phyloP scores from a whole-genome alignment of 1,140 invertebrate species.

The Agraylea sexmaculata region DNA sequence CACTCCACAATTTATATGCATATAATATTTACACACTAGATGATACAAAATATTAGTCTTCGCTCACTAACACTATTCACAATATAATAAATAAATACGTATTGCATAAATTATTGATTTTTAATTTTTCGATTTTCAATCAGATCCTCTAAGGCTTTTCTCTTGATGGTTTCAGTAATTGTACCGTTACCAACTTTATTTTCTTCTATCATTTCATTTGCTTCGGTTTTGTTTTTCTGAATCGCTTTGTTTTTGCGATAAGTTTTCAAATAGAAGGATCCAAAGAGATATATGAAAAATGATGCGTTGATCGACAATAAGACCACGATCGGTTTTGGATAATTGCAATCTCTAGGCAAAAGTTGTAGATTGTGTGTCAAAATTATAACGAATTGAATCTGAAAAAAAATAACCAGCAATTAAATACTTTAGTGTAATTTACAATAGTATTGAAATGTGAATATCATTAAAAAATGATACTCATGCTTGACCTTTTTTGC shows the following conservation, averaged over 20 bases:
- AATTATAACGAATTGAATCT: slow-evolving; percentile 66
- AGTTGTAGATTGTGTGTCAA: slow-evolving; percentile 49
- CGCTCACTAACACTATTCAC: background rate
- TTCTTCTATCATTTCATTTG: background rate
- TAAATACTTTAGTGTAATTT: no score
- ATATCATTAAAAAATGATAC: background rate
- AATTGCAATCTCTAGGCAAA: slow-evolving; percentile 43
- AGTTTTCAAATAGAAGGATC: slow-evolving; percentile 61
- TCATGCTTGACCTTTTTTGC: background rate
- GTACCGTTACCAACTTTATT: background rate
- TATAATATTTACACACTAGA: no score
- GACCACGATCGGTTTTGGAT: slow-evolving; percentile 45
- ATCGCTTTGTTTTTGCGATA: slow-evolving; percentile 38
- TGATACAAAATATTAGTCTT: background rate
- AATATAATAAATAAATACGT: background rate
- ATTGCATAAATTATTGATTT: background rate
- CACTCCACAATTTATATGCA: no score
- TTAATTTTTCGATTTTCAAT: background rate
- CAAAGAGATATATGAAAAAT: slow-evolving; percentile 70
- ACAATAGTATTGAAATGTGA: background rate
- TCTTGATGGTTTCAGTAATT: background rate
- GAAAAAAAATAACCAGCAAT: slow-evolving; percentile 20
- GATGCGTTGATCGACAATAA: slow-evolving; percentile 56
- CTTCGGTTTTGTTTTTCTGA: slow-evolving; percentile 2
- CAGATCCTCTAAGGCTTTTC: background rate